phyloP scores from a whole-genome alignment of 2,797 vertebrate species.

The Caiman crocodilus region DNA sequence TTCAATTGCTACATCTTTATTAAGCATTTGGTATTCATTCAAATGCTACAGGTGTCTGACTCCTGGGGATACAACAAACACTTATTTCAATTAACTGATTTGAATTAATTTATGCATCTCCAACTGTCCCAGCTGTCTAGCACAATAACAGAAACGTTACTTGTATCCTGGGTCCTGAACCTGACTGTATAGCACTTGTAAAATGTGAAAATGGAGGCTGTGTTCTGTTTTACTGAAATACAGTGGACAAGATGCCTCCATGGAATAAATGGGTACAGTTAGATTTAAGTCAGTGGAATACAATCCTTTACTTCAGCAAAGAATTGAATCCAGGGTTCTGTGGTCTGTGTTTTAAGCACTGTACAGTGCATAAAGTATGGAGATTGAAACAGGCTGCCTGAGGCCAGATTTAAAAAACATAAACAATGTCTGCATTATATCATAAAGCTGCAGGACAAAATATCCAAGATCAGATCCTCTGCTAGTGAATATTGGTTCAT shows the following conservation, averaged over 20 bases:
- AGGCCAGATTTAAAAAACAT: constrained; percentile 34
- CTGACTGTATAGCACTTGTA: background rate
- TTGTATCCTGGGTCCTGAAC: background rate
- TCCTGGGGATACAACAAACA: background rate
- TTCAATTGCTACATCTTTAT: background rate
- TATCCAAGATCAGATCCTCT: background rate
- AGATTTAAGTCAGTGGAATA: background rate
- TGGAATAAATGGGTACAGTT: accelerated
- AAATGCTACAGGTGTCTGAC: background rate
- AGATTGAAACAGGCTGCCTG: constrained; percentile 20
- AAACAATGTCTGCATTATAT: constrained; percentile 8
- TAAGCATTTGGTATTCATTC: background rate
- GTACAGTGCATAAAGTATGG: background rate
- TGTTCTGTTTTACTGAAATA: background rate
- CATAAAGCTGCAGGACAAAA: constrained; percentile 1
- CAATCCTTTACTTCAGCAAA: background rate
- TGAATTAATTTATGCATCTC: background rate
- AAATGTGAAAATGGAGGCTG: background rate
- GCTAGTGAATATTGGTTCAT: background rate
- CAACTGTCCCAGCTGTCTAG: background rate
- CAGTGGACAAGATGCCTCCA: background rate
- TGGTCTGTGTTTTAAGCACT: background rate
- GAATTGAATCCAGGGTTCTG: background rate
- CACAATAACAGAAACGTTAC: background rate
- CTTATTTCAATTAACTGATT: background rate